These are phyloP conservation scores for Rhegmatorhina hoffmannsi DNA, from an alignment of 2,113 vertebrate genomes.

Conservation along the genomic window DNA sequence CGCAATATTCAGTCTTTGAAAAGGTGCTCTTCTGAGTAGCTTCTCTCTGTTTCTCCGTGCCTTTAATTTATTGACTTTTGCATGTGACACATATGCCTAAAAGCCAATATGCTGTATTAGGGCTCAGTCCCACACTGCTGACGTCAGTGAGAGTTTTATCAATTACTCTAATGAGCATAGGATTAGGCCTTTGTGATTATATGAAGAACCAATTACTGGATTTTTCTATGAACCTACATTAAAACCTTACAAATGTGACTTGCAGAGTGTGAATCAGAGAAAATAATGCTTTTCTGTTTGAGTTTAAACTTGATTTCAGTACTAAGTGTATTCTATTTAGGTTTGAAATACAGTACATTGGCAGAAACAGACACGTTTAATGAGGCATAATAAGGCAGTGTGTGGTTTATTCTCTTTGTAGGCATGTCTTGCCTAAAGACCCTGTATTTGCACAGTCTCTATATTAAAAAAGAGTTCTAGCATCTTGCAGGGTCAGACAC, in stretches of 20 bases:
- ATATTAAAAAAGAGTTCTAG: not conserved
- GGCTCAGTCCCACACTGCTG: constrained; percentile 8
- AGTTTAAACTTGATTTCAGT: not conserved
- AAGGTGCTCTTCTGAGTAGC: constrained; percentile 3
- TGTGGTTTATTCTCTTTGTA: not conserved
- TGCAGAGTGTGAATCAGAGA: not conserved
- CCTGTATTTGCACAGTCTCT: not conserved
- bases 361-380: not conserved
- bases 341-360: not conserved
- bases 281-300: not conserved
- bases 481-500: not conserved
- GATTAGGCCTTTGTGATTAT: constrained; percentile 42
- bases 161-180: constrained; percentile 42
- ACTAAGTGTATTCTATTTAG: not conserved
- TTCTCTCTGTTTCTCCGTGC: not conserved
- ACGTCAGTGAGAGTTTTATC: constrained; percentile 18
- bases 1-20: not conserved
- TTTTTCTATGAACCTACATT: constrained; percentile 12
- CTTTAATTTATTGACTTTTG: not conserved
- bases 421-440: not conserved
- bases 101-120: constrained; percentile 1
- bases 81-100: not conserved
- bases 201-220: not conserved
- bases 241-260: not conserved
- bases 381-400: not conserved